These are phyloP conservation scores for Azorinus chamasolen DNA, from an alignment of 2,888 invertebrate species.

Conservation along the genomic window DNA sequence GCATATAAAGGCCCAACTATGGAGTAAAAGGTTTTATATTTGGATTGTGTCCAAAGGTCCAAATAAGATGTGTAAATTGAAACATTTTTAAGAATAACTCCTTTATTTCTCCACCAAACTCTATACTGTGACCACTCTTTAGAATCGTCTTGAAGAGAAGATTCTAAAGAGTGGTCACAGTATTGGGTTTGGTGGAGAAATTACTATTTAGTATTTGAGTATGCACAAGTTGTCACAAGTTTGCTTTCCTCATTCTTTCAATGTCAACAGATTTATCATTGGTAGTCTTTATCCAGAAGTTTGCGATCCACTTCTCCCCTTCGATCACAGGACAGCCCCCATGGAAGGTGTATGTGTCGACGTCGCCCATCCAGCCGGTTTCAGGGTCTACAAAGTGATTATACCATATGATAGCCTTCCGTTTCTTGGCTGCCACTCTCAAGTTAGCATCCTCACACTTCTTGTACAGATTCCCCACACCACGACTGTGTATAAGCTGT, in stretches of 20 bases:
- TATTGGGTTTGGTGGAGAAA: too few relatives aligned
- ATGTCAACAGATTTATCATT: conserved; percentile 68
- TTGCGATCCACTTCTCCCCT: conserved; percentile 81
- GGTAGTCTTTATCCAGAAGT: conserved; percentile 79
- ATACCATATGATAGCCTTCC: conserved; percentile 81
- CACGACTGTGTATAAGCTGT: conserved; percentile 34
- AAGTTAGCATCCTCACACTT: conserved; percentile 72
- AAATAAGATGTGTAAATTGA: too few relatives aligned
- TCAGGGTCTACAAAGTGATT: conserved; percentile 73
- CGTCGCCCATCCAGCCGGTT: conserved; percentile 76
- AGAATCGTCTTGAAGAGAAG: too few relatives aligned
- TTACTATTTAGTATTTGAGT: too few relatives aligned
- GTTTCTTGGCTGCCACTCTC: conserved; percentile 64
- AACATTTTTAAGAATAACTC: too few relatives aligned
- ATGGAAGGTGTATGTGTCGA: conserved; percentile 72
- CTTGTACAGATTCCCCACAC: conserved; percentile 60
- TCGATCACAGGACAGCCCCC: conserved; percentile 77
- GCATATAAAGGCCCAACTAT: too few relatives aligned
- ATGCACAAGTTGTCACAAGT: too few relatives aligned
- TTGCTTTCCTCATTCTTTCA: conserved; percentile 59
- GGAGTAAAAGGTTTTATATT: too few relatives aligned
- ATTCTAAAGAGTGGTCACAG: too few relatives aligned
- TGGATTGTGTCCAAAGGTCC: too few relatives aligned
- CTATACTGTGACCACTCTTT: too few relatives aligned
- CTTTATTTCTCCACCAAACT: too few relatives aligned